Evolutionary conservation across 2,888 invertebrate genomes (phyloP), one percentile per base, ranked within the genome.

Genomic region (Metallyticus violacea): DNA sequence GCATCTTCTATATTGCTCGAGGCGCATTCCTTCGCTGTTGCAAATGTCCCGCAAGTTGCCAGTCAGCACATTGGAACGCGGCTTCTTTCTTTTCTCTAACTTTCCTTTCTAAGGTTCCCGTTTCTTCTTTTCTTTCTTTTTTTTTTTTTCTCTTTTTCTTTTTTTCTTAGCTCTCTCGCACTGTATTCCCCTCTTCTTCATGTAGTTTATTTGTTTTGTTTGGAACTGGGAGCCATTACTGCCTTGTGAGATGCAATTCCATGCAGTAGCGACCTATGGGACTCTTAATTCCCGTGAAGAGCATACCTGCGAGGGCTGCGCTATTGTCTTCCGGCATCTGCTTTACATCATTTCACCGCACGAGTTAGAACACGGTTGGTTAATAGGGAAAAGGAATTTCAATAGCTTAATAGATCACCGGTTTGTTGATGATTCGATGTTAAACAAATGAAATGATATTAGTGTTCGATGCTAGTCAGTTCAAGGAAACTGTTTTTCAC

Each of bases 131-230:
- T 27, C 77, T 83, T 62, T 15, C 77, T 83, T 77, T 7, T 77
- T 83, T 28, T 77, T 79, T 83, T 83, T 40, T 62, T 62, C 22
- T 15, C 40, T 62, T 83, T 77, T 7, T 77, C 77, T 28, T 77
- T 79, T 83, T 83, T 40, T 62, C 22, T 62, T 15, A 9, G 9
- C 29, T 29, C 29, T 29, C 40, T 62, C 40, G 40, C 40, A 62
- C 40, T 62, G 40, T 62, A 62, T 62, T 62, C 40, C 40, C 40
- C 40, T 62, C 40, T 62, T 83, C 83, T 28, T 83, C 62, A 76
- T 79, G 78, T 87, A 87, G 85, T 87, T 87, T 87, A 87, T 87
- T 87, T 87, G 87, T 85, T 87, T 87, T 87, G 85, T 87, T 87
- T 87, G 87, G 86, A 86, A 86, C 81, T 86, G 77, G 83, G 83